These are phyloP conservation scores for Parotocinclus haroldoi DNA, from an alignment of 2,797 vertebrate genomes.

Conservation along the genomic window DNA sequence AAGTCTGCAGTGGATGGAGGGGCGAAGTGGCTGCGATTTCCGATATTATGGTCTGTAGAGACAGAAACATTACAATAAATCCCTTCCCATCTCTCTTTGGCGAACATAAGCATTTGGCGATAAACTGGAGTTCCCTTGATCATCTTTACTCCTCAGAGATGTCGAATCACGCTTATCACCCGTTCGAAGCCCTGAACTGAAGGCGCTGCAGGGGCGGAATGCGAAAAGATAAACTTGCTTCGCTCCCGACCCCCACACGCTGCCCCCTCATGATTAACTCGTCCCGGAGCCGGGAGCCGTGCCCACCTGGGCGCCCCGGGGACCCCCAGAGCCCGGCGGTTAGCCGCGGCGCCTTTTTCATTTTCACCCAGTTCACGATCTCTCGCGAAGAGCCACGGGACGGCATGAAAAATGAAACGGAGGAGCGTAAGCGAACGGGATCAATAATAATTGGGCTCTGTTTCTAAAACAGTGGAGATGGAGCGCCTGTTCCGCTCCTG, in stretches of 20 bases:
- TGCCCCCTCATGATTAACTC: conserved; percentile 20
- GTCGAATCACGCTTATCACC: too few relatives aligned
- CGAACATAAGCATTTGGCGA: too few relatives aligned
- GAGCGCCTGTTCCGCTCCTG: conserved; percentile 12
- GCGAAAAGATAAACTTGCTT: too few relatives aligned
- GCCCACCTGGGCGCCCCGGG: background rate
- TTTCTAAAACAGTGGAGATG: conserved; percentile 23
- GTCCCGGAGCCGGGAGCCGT: background rate
- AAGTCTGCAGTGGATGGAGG: background rate
- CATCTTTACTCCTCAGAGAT: too few relatives aligned
- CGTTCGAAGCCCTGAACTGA: too few relatives aligned
- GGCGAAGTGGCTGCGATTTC: conserved; percentile 28
- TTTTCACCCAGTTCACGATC: background rate
- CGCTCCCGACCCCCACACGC: conserved; percentile 28
- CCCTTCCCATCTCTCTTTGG: too few relatives aligned
- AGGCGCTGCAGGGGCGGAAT: too few relatives aligned
- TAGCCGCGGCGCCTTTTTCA: background rate
- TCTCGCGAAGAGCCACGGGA: background rate
- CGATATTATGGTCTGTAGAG: background rate
- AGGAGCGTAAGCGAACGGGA: conserved; percentile 12
- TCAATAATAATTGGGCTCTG: conserved; percentile 33
- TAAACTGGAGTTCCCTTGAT: too few relatives aligned
- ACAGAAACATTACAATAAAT: too few relatives aligned
- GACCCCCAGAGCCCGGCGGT: background rate
- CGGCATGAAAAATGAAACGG: conserved; percentile 27